Conservation (phyloP, 2,888 invertebrate species). For the Macaria liturata region DNA sequence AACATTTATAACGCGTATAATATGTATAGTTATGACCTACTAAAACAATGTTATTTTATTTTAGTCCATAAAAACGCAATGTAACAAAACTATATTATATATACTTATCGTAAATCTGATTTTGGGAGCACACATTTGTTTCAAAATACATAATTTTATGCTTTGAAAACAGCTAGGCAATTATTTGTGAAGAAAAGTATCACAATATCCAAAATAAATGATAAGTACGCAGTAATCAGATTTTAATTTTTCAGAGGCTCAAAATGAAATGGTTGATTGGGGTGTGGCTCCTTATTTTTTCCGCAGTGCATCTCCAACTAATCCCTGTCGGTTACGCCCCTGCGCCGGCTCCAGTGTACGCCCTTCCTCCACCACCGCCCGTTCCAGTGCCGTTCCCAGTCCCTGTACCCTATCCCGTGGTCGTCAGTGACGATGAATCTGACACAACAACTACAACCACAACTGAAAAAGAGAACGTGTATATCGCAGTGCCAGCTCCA, state of each 20-base stretch:
- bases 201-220: no score
- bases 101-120: no score
- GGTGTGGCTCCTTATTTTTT: constrained; percentile 13
- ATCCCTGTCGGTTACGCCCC: constrained; percentile 8
- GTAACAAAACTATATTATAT: no score
- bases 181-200: no score
- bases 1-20: no score
- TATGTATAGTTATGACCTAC: no score
- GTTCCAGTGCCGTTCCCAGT: constrained; percentile 12
- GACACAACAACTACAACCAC: constrained; percentile 13
- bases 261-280: constrained; percentile 4
- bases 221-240: background rate
- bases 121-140: no score
- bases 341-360: constrained; percentile 13
- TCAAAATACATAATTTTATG: no score
- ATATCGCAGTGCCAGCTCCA: constrained; percentile 16
- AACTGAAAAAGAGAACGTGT: background rate
- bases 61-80: no score
- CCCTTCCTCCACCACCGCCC: constrained; percentile 19
- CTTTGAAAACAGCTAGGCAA: no score
- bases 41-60: no score
- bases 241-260: constrained; percentile 6
- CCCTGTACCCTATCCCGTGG: constrained; percentile 15
- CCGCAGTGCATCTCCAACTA: constrained; percentile 11
- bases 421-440: constrained; percentile 8